phyloP scores from a whole-genome alignment of 2,113 vertebrate genomes.

The Bostrychus sinensis region DNA sequence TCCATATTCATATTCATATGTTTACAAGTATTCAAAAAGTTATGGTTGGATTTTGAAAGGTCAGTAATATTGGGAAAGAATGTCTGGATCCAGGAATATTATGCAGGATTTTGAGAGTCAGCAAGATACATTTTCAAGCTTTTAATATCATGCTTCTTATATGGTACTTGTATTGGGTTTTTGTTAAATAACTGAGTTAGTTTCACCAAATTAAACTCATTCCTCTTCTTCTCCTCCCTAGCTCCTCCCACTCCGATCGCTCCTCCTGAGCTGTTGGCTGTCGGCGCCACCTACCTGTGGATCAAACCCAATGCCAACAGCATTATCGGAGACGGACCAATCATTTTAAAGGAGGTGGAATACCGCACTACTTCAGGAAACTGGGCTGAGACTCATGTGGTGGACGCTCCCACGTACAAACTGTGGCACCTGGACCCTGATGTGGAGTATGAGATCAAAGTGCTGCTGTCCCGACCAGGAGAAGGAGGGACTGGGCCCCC shows the following conservation, averaged over 20 bases:
- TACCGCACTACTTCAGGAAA: constrained; percentile 94
- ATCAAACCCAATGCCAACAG: constrained; percentile 99
- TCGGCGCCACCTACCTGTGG: constrained; percentile 97
- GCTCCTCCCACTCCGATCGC: constrained; percentile 96
- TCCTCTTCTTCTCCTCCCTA: constrained; percentile 54
- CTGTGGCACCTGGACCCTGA: constrained; percentile 97
- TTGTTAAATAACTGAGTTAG: not conserved
- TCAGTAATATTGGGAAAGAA: no score
- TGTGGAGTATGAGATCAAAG: constrained; percentile 97
- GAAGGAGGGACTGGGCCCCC: constrained; percentile 95
- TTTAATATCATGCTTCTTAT: no score
- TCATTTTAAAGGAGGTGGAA: constrained; percentile 96
- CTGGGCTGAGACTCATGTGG: constrained; percentile 94
- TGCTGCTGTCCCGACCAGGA: constrained; percentile 91
- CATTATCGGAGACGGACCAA: constrained; percentile 96
- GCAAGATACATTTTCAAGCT: no score
- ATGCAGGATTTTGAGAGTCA: no score
- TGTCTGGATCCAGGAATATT: no score
- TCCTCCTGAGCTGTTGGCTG: constrained; percentile 91
- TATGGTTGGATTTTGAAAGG: no score
- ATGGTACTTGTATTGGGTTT: no score
- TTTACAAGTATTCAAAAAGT: no score
- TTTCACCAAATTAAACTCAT: not conserved
- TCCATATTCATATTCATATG: no score
- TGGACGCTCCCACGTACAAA: constrained; percentile 95